These are phyloP conservation scores for Andrena hattorfiana DNA, from an alignment of 2,888 invertebrate genomes.

Conservation along the genomic window DNA sequence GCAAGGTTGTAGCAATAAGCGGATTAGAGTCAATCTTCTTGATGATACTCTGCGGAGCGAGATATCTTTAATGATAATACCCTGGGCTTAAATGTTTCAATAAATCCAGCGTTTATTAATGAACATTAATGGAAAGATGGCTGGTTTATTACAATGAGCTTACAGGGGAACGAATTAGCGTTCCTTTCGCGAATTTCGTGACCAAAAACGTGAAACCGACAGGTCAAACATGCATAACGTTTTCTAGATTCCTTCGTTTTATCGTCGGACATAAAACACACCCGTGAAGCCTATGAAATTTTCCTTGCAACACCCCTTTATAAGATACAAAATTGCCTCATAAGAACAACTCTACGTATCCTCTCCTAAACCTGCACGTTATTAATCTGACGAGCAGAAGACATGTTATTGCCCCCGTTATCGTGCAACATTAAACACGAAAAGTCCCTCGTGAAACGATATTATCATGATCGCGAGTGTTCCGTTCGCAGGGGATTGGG, in stretches of 20 bases:
- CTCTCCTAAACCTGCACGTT: background rate
- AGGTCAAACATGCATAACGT: no score
- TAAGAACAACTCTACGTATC: background rate
- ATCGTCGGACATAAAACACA: no score
- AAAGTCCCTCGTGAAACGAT: slow-evolving; percentile 12
- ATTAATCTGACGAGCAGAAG: slow-evolving; percentile 1
- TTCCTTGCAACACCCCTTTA: no score
- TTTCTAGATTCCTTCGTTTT: no score
- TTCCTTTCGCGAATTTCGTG: background rate
- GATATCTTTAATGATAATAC: slow-evolving; percentile 35
- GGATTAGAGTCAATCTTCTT: slow-evolving; percentile 28
- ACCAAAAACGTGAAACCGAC: background rate
- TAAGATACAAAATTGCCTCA: background rate
- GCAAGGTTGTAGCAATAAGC: slow-evolving; percentile 24
- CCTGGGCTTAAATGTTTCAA: background rate
- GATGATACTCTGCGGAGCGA: slow-evolving; percentile 8
- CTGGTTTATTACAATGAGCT: slow-evolving; percentile 21
- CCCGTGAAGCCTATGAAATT: no score
- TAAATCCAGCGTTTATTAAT: slow-evolving; percentile 24
- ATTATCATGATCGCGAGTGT: slow-evolving; percentile 4
- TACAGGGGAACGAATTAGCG: background rate
- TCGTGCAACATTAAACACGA: background rate
- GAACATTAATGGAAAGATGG: slow-evolving; percentile 13
- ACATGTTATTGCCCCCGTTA: slow-evolving; percentile 19
- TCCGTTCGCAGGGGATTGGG: slow-evolving; percentile 25